phyloP scores from a whole-genome alignment of 2,888 invertebrate species.

The Brachyopa scutellaris region DNA sequence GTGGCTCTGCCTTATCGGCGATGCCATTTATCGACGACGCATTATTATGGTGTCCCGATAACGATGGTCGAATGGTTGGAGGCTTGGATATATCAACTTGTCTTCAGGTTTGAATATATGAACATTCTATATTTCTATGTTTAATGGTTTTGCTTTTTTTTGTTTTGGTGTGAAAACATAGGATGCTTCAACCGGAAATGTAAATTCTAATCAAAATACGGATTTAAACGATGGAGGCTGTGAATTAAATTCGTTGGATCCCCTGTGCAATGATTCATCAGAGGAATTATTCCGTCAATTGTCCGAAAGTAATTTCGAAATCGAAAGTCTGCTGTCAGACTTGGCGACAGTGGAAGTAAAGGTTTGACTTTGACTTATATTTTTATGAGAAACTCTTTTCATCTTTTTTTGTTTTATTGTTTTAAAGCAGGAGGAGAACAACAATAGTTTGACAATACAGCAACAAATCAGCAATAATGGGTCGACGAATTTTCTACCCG shows the following conservation, averaged over 20 bases:
- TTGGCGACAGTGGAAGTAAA: slow-evolving; percentile 89
- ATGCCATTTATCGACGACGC: slow-evolving; percentile 99
- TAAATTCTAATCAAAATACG: slow-evolving; percentile 77
- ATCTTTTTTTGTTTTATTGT: slow-evolving; percentile 70
- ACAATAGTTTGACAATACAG: slow-evolving; percentile 75
- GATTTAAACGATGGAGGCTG: slow-evolving; percentile 76
- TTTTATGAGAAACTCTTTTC: not conserved
- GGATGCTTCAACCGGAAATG: slow-evolving; percentile 76
- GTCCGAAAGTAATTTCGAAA: slow-evolving; percentile 92
- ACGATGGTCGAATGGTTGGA: slow-evolving; percentile 94
- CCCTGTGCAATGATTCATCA: slow-evolving; percentile 84
- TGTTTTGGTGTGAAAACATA: slow-evolving; percentile 10
- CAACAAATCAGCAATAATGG: slow-evolving; percentile 65
- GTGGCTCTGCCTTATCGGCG: slow-evolving; percentile 85
- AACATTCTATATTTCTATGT: not conserved
- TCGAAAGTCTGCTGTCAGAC: slow-evolving; percentile 91
- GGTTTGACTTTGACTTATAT: slow-evolving; percentile 82
- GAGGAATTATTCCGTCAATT: slow-evolving; percentile 92
- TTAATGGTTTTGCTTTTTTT: not conserved
- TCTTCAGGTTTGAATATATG: slow-evolving; percentile 86
- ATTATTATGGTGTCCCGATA: slow-evolving; percentile 96
- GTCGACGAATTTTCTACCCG: slow-evolving; percentile 56
- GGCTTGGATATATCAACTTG: slow-evolving; percentile 90
- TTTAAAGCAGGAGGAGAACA: slow-evolving; percentile 81
- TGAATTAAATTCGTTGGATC: slow-evolving; percentile 79